A percentile compares a stretch with the other conserved stretches of the same genome.
Evolutionary conservation across 2,888 invertebrate species (phyloP).

Genomic region (Drosophila parthenogenetica): DNA sequence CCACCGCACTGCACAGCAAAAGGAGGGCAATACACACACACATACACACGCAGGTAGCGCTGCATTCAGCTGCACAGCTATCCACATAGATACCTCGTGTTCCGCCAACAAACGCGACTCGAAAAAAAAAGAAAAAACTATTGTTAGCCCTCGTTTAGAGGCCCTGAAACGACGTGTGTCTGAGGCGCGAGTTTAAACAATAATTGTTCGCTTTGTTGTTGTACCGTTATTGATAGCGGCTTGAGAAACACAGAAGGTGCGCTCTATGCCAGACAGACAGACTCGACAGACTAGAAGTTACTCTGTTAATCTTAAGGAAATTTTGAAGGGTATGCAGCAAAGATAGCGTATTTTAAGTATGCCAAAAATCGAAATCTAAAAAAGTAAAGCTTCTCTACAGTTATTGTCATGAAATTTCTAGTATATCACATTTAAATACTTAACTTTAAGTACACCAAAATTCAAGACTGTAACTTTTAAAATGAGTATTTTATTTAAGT

Average conservation of each 20-base stretch:
- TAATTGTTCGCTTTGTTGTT: slow-evolving; percentile 42
- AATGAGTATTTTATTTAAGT: no score
- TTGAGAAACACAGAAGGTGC: slow-evolving; percentile 1
- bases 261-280: no score
- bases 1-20: slow-evolving; percentile 53
- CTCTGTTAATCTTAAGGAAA: neutral
- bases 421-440: no score
- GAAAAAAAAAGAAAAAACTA: neutral
- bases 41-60: slow-evolving; percentile 40
- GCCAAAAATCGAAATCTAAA: no score
- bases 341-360: no score
- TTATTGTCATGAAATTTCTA: no score
- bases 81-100: slow-evolving; percentile 10
- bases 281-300: neutral
- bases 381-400: no score
- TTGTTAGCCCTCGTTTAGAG: neutral
- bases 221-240: slow-evolving; percentile 37
- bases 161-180: slow-evolving; percentile 17
- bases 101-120: neutral
- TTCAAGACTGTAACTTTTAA: no score
- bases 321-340: neutral
- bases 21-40: slow-evolving; percentile 19
- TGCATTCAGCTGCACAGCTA: slow-evolving; percentile 7
- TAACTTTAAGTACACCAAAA: no score
- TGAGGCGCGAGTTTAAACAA: slow-evolving; percentile 35